Evolutionary conservation across 2,888 invertebrate genomes (phyloP), one percentile per base, ranked within the genome.

Genomic region (Alsophila aescularia): DNA sequence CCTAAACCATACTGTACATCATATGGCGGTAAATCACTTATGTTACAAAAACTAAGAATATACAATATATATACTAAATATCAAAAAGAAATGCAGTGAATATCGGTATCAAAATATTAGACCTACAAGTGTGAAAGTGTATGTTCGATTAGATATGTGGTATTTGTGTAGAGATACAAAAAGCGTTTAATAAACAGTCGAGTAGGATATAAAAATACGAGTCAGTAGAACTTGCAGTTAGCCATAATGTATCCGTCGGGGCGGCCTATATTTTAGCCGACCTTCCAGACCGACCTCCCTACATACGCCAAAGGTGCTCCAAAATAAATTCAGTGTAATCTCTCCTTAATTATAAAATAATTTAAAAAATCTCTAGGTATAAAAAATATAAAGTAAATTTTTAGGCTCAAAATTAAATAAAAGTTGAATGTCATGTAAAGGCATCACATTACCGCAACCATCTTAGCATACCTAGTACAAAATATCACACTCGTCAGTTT

Each of bases 21-120:
- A 84, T 78, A 87, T 86, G 82, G 84, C 80, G 81, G 81, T 83
- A 74, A 75, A 66, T 70, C 42, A 80, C 80, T 81, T 87, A 90
- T 78, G 82, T 81, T 86, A 85, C 64, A 70, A 81, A 82, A 76
- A 83, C 80, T 80, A 81, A 72, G 72, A 76, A 77, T 84, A 85
- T 76, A 80, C 74, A 79, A 83, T n/a, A 79, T 84, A 85, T 79
- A 87, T 77, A 83, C 81, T 86, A 87, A 82, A 81, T 84, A 85
- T 81, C 83, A 87, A 86, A 55, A 87, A 71, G 71, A 89, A 88
- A 87, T 81, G 85, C 82, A 79, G 84, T 85, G 87, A 90, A 90
- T 87, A 90, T 87, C 79, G 77, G 77, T 91, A 91, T 90, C 90
- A 91, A 91, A 91, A 91, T 83, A 83, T 89, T 87, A 87, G 74